A percentile compares a stretch with the other conserved stretches of the same genome.
Evolutionary conservation across 1,140 invertebrate genomes (phyloP).

Genomic region (Diabrotica undecimpunctata): DNA sequence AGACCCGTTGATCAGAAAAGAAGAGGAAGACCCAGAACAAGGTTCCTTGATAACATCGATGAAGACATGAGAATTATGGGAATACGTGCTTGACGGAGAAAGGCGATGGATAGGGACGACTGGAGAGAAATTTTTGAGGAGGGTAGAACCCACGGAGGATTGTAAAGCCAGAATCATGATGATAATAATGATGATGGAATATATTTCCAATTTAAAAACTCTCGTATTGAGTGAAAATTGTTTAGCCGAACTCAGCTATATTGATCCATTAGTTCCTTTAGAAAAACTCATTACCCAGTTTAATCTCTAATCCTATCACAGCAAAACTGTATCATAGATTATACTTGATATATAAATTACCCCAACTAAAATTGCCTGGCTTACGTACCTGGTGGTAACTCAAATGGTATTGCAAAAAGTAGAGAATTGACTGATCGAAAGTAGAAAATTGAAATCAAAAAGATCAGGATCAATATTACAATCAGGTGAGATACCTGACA

Average conservation of each 20-base stretch:
- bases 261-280: constrained; percentile 82
- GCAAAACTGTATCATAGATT: constrained; percentile 91
- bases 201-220: constrained; percentile 85
- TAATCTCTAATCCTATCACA: constrained; percentile 93
- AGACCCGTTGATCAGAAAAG: no score
- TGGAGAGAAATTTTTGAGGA: no score
- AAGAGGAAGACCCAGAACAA: no score
- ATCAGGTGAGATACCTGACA: constrained; percentile 83
- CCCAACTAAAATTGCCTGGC: constrained; percentile 84
- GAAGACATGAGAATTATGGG: no score
- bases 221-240: constrained; percentile 95
- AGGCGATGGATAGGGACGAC: no score
- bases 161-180: no score
- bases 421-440: constrained; percentile 61
- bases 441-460: constrained; percentile 84
- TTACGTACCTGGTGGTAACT: constrained; percentile 60
- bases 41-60: no score
- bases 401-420: constrained; percentile 39
- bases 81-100: no score
- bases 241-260: constrained; percentile 89
- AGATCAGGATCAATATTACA: constrained; percentile 90
- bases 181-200: no score
- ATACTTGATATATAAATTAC: constrained; percentile 70
- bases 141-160: no score
- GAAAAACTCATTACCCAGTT: constrained; percentile 77